Evolutionary conservation across 2,888 invertebrate genomes (phyloP).

Genomic region (Leptopilina drosophilae): DNA sequence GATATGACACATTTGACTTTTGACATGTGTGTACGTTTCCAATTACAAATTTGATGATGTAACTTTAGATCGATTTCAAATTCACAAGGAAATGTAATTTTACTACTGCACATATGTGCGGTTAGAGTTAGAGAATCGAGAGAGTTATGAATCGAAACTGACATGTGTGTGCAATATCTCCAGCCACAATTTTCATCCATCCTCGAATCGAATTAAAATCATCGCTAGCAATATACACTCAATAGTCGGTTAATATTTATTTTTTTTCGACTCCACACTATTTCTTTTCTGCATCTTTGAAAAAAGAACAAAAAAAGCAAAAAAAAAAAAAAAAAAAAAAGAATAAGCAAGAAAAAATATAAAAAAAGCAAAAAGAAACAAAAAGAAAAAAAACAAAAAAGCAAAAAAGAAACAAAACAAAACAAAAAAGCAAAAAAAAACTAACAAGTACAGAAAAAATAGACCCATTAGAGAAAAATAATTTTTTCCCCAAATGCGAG

Average conservation of each 20-base stretch:
- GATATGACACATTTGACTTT: slow-evolving; percentile 22
- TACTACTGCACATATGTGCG: neutral
- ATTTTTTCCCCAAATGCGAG: too few relatives aligned
- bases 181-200: slow-evolving; percentile 35
- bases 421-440: too few relatives aligned
- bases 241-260: neutral
- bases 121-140: neutral
- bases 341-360: too few relatives aligned
- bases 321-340: too few relatives aligned
- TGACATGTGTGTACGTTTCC: slow-evolving; percentile 31
- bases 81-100: slow-evolving; percentile 29
- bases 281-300: neutral
- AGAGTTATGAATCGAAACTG: neutral
- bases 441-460: neutral
- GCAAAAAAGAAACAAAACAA: too few relatives aligned
- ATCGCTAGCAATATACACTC: neutral
- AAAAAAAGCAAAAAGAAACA: too few relatives aligned
- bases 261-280: neutral
- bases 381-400: too few relatives aligned
- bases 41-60: slow-evolving; percentile 21
- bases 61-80: slow-evolving; percentile 35
- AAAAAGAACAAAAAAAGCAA: too few relatives aligned
- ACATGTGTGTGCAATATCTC: slow-evolving; percentile 11
- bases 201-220: slow-evolving; percentile 29
- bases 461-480: too few relatives aligned